These are phyloP conservation scores for Linnaemya tessellans DNA, from an alignment of 2,888 invertebrate species.

Conservation along the genomic window DNA sequence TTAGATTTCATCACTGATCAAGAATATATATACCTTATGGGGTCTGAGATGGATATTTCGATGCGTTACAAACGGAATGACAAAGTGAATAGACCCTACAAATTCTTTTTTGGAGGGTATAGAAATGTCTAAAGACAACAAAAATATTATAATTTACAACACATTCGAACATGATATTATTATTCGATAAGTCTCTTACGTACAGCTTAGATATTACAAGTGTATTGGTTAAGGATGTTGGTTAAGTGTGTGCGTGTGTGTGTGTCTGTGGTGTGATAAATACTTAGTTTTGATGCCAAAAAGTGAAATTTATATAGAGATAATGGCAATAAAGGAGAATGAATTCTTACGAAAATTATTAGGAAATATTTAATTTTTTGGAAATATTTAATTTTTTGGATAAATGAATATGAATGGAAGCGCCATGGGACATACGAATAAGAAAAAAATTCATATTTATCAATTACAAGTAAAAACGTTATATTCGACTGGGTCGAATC, in stretches of 20 bases:
- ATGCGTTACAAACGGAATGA: no score
- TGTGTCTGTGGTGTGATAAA: slow-evolving; percentile 31
- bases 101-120: no score
- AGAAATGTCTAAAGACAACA: no score
- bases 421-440: not conserved
- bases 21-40: no score
- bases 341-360: slow-evolving; percentile 5
- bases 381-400: not conserved
- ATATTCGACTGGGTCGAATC: no score
- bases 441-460: no score
- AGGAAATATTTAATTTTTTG: not conserved
- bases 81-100: no score
- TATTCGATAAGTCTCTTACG: slow-evolving; percentile 8
- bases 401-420: not conserved
- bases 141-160: slow-evolving; percentile 1
- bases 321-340: slow-evolving; percentile 13
- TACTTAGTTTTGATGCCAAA: slow-evolving; percentile 39
- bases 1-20: no score
- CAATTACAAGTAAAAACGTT: no score
- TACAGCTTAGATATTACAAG: not conserved
- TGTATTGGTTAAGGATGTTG: slow-evolving; percentile 21
- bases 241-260: not conserved
- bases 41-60: no score
- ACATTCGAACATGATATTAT: slow-evolving; percentile 3
- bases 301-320: slow-evolving; percentile 1